Conservation (phyloP, 2,797 vertebrate genomes). For the Coilia nasus region DNA sequence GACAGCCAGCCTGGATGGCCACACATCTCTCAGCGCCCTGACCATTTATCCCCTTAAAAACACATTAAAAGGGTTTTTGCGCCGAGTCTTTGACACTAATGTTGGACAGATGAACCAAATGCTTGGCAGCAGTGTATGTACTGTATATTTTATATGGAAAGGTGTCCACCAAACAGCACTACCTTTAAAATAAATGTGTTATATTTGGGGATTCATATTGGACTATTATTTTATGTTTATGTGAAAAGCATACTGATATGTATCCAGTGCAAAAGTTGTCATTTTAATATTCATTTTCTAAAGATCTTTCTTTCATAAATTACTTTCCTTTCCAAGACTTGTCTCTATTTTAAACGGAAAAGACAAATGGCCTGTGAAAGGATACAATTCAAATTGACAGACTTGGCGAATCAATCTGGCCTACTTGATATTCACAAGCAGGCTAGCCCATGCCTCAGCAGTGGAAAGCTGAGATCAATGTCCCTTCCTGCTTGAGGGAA, state of each 20-base stretch:
- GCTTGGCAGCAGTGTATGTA: no score
- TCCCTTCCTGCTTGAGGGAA: not conserved
- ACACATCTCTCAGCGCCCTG: not conserved
- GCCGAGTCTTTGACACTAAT: no score
- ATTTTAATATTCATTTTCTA: not conserved
- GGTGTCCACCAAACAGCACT: no score
- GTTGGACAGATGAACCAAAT: no score
- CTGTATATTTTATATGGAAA: no score
- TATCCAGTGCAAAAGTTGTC: no score
- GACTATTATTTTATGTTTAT: no score
- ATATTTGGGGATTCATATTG: no score
- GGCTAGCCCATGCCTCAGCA: not conserved
- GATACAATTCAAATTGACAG: constrained; percentile 35
- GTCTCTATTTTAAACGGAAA: constrained; percentile 9
- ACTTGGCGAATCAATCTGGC: constrained; percentile 33
- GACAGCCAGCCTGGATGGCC: constrained; percentile 4
- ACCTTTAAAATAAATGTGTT: no score
- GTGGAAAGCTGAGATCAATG: constrained; percentile 2
- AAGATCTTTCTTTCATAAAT: not conserved
- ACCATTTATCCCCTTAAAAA: not conserved
- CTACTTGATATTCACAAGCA: constrained; percentile 29
- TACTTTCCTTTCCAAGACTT: not conserved
- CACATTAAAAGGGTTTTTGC: not conserved
- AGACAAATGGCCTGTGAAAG: constrained; percentile 7
- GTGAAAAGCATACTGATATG: no score